phyloP scores from a whole-genome alignment of 2,113 vertebrate genomes.

The Oenanthe oenanthe region DNA sequence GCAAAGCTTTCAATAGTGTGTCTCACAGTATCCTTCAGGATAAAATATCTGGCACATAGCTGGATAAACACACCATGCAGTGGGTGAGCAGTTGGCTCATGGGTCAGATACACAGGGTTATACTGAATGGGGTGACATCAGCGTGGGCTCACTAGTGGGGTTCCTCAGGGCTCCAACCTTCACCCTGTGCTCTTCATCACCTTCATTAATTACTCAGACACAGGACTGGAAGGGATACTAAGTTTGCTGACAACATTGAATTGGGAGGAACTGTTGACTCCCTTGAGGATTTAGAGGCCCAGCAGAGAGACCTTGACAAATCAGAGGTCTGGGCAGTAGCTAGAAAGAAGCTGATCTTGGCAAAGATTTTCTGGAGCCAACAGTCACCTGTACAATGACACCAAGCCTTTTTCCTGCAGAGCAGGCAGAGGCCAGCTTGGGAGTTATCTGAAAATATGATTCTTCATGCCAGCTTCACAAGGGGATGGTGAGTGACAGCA shows the following conservation, averaged over 20 bases:
- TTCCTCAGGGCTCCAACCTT: not conserved
- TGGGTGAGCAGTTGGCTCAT: not conserved
- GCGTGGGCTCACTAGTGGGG: not conserved
- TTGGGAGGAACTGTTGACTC: not conserved
- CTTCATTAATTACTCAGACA: rapidly evolving
- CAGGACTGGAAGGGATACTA: not conserved
- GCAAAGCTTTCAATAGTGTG: not conserved
- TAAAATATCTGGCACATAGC: not conserved
- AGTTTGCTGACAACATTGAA: not conserved
- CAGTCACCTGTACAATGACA: not conserved
- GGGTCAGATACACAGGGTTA: not conserved
- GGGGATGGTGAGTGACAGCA: not conserved
- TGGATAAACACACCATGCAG: rapidly evolving
- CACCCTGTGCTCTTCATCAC: not conserved
- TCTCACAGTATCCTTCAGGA: not conserved
- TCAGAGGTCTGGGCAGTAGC: not conserved
- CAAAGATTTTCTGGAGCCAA: not conserved
- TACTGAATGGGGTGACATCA: not conserved
- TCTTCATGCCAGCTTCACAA: not conserved
- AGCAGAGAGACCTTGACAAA: not conserved
- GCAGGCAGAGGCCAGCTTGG: not conserved
- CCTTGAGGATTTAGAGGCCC: not conserved
- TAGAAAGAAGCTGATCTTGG: not conserved
- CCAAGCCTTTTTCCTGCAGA: not conserved
- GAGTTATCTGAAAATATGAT: not conserved